These are phyloP conservation scores for Megalopta genalis DNA, from an alignment of 1,140 invertebrate genomes.

Conservation along the genomic window DNA sequence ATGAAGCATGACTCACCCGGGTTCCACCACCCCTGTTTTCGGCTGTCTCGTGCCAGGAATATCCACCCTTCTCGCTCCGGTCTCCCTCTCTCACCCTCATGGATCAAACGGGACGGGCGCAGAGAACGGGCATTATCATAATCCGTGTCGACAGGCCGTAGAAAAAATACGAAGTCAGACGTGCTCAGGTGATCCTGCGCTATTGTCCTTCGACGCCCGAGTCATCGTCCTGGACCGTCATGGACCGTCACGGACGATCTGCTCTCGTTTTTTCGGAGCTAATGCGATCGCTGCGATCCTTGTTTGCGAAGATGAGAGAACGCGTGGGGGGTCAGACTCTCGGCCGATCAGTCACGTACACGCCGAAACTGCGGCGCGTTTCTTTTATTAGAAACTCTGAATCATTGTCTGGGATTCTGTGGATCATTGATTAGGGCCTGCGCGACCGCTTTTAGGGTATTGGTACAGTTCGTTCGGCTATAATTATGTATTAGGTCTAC, in stretches of 20 bases:
- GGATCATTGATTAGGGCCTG: not conserved
- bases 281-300: slow-evolving; percentile 24
- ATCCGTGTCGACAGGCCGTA: slow-evolving; percentile 61
- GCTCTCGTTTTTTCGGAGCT: slow-evolving; percentile 11
- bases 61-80: slow-evolving; percentile 42
- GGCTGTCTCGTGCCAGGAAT: slow-evolving; percentile 61
- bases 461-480: not conserved
- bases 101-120: slow-evolving; percentile 38
- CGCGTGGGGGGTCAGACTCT: not conserved
- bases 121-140: slow-evolving; percentile 72
- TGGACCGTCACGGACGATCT: slow-evolving; percentile 35
- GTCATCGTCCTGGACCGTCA: slow-evolving; percentile 30
- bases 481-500: too few relatives aligned
- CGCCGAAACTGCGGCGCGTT: not conserved
- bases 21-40: slow-evolving; percentile 58
- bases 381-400: not conserved
- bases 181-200: slow-evolving; percentile 45
- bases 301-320: slow-evolving; percentile 19
- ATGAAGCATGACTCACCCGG: slow-evolving; percentile 74
- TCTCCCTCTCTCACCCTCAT: slow-evolving; percentile 9
- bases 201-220: slow-evolving; percentile 50
- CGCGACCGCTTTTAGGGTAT: not conserved
- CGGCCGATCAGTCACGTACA: not conserved
- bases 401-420: not conserved
- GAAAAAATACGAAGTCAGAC: slow-evolving; percentile 41